phyloP scores from a whole-genome alignment of 2,797 vertebrate genomes.

The Trematomus bernacchii region DNA sequence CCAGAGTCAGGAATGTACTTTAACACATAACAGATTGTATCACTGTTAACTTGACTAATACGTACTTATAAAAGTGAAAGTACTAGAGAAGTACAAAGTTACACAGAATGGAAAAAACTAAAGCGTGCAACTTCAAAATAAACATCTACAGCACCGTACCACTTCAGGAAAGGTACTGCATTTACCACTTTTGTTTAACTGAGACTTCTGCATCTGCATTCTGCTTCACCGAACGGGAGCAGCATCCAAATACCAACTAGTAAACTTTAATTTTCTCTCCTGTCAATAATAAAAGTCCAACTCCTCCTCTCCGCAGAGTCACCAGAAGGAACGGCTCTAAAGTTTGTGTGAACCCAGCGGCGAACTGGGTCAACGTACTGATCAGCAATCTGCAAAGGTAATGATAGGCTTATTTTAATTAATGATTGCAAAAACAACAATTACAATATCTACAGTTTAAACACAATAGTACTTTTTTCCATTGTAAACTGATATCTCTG shows the following conservation, averaged over 20 bases:
- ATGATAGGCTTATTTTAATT: neutral
- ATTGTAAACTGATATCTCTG: neutral
- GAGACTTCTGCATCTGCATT: no score
- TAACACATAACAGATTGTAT: neutral
- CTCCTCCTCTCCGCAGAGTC: constrained; percentile 51
- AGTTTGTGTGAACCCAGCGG: constrained; percentile 50
- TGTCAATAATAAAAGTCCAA: neutral
- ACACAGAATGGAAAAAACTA: neutral
- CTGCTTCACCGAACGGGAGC: neutral
- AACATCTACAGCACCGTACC: neutral
- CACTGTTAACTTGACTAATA: neutral
- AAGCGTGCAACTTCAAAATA: neutral
- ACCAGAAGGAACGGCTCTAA: neutral
- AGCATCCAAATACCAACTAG: no score
- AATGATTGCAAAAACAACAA: neutral
- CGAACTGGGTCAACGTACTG: constrained; percentile 27
- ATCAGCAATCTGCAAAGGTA: constrained; percentile 37
- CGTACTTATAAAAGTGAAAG: constrained; percentile 3
- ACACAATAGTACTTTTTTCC: neutral
- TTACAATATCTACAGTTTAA: neutral
- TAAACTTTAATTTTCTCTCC: neutral
- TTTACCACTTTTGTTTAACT: neutral
- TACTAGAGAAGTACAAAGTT: neutral
- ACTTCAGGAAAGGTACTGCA: neutral
- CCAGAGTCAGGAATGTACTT: neutral